Evolutionary conservation across 2,888 invertebrate genomes (phyloP), one percentile per base, ranked within the genome.

Genomic region (Chymomyza amoena): DNA sequence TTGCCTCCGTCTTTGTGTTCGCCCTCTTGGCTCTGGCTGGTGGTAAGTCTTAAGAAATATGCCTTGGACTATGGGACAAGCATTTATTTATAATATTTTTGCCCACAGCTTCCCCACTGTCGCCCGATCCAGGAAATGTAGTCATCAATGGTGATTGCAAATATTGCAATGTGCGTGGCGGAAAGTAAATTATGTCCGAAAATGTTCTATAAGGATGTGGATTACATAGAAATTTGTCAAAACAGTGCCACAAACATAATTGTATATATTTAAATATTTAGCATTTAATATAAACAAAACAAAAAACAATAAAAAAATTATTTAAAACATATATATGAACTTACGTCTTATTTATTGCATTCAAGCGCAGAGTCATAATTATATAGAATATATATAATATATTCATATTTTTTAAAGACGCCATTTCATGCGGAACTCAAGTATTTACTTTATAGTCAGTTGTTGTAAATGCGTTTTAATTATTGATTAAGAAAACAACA

Each of bases 141-240:
- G 65, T 81, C 61, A 81, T 81, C 86, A 81, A 81, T 50, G 81
- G 81, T 6, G 85, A 81, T 60, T 81, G 81, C 81, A 82, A 82
- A 20, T 64, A 70, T 61, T 81, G 81, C 81, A 81, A 81, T 66
- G 80, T 81, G 13, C 73, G 75, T 15, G 77, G 83, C 32, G 77
- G 81, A 10, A 73, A 81, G 69, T 81, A 77, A 18, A 56, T 15
- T 28, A 51, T 15, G 0, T 9, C 32, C 7, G 32, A 32, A 32
- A 2, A 6, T 9, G n/a, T n/a, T n/a, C n/a, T n/a, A 32, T 7
- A 9, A 6, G 32, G 7, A 32, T 7, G 32, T 7, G 4, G 1
- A 32, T 32, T 6, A 32, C 25, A 2, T n/a, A 6, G 28, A 28
- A 32, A 7, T 32, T 32, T 32, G 32, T 32, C 13, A 13, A 50